phyloP scores from a whole-genome alignment of 2,113 vertebrate species.

The Terrapene triunguis region DNA sequence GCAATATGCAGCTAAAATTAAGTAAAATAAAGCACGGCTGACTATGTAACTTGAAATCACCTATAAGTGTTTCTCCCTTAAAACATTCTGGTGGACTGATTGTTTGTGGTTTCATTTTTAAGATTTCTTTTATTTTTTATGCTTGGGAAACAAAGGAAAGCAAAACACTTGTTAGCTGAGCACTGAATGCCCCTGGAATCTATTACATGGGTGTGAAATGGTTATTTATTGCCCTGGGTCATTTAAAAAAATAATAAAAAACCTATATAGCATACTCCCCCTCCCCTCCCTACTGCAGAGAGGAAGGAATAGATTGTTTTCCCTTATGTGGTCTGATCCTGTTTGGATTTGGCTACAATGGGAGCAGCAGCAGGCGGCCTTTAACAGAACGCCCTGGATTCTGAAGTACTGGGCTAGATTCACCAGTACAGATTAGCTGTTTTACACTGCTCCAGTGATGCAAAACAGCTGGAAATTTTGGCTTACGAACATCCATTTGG shows the following conservation, averaged over 20 bases:
- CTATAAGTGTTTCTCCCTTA: neutral
- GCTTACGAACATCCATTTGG: too few species aligned
- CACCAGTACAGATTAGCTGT: neutral
- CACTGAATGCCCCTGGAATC: neutral
- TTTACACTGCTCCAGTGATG: neutral
- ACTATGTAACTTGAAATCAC: neutral
- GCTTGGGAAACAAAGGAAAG: neutral
- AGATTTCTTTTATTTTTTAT: neutral
- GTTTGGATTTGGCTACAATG: neutral
- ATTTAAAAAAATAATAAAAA: neutral
- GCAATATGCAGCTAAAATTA: neutral
- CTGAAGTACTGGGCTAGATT: neutral
- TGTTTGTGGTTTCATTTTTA: neutral
- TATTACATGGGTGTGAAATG: neutral
- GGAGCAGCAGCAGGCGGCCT: neutral
- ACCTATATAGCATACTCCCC: neutral
- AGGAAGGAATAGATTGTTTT: accelerated
- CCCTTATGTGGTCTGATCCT: neutral
- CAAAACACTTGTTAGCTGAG: neutral
- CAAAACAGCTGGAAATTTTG: neutral
- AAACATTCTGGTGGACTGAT: neutral
- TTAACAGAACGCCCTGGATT: neutral
- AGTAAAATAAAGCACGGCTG: neutral
- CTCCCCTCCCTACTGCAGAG: neutral
- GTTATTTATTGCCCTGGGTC: neutral